Percentiles rank a stretch among this genome's conserved stretches.
Conservation (phyloP, 1,140 invertebrate genomes). For the Sipha flava region DNA sequence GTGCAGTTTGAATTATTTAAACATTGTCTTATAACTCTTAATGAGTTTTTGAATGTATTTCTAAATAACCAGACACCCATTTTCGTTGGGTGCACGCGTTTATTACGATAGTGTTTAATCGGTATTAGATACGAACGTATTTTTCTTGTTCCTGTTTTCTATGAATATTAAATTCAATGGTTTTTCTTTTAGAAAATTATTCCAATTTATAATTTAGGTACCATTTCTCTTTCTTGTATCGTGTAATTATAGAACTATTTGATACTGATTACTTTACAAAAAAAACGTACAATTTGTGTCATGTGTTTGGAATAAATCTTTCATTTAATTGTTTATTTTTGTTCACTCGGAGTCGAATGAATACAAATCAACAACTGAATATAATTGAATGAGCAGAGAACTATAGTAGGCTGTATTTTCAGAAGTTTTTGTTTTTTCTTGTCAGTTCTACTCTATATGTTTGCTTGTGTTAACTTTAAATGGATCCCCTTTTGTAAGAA, state of each 20-base stretch:
- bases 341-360: not conserved
- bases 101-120: not conserved
- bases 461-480: not conserved
- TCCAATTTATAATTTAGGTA: not conserved
- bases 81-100: not conserved
- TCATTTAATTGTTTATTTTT: no score
- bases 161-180: not conserved
- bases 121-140: not conserved
- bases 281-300: no score
- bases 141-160: not conserved
- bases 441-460: not conserved
- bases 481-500: not conserved
- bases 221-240: not conserved
- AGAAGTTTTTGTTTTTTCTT: not conserved
- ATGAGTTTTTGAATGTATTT: not conserved
- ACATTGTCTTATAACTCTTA: not conserved
- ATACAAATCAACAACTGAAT: not conserved
- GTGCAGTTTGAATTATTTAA: not conserved
- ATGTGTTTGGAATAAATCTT: no score
- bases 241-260: no score
- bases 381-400: no score
- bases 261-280: no score
- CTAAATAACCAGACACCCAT: not conserved
- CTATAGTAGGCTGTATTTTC: not conserved
- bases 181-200: not conserved